Evolutionary conservation across 23 tunicate genomes (phyloP), one percentile per base, ranked within the genome.

Genomic region (Halocynthia aurantium): DNA sequence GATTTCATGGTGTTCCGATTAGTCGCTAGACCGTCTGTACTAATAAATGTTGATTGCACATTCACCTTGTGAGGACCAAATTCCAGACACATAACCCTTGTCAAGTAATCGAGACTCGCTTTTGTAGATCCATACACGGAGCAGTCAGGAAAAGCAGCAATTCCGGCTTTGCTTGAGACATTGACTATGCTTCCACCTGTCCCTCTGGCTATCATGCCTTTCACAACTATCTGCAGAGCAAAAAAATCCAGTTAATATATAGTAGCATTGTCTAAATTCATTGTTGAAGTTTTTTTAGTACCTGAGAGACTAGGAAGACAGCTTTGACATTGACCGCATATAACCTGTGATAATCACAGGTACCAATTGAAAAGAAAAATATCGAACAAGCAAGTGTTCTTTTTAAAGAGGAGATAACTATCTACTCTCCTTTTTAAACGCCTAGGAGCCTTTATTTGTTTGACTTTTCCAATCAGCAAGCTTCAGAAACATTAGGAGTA

Each of bases 101-200:
- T 94, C 50, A 94, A 9, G 10, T 80, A 77, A 76, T 94, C 98
- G 7, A 94, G 8, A 50, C 90, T 89, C 18, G 98, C 98, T 57
- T 94, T 94, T 7, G 84, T 72, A n/a, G 75, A 80, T 52, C 90
- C 61, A 71, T 94, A 94, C 12, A 70, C 82, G 7, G 85, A 57
- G 53, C 80, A 87, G 62, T 88, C 72, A 10, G 22, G 62, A 8
- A 88, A 55, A 10, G 83, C 95, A 7, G 81, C 80, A 54, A 50
- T 19, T 7, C 90, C 80, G 52, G 95, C 98, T 70, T 88, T 90
- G 50, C 89, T 83, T 71, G 98, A 94, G 8, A 94, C 67, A 63
- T 94, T 94, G 5, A 94, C 98, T 62, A 94, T 94, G 57, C 83
- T 84, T 52, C 94, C 94, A 17, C 95, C 98, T 0, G 55, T 71